Conservation (phyloP, 2,797 vertebrate genomes). For the Xenops minutus region DNA sequence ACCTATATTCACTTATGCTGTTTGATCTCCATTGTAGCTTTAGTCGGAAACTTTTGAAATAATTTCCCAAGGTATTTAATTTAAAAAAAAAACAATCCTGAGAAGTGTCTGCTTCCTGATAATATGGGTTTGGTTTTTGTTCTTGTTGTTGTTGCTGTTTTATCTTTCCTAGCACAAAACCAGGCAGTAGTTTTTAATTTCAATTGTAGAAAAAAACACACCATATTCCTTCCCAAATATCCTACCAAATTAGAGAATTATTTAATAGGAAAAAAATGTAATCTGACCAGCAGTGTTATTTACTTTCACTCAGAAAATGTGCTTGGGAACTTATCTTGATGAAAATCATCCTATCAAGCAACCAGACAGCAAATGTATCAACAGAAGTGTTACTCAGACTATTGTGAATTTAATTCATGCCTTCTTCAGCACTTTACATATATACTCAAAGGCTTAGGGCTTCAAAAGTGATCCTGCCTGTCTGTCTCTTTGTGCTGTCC, state of each 20-base stretch:
- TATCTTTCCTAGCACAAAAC: not conserved
- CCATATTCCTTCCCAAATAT: not conserved
- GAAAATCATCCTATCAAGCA: not conserved
- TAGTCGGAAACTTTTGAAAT: not conserved
- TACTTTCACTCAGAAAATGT: not conserved
- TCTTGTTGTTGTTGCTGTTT: not conserved
- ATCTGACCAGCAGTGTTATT: not conserved
- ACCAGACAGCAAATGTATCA: not conserved
- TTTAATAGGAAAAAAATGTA: not conserved
- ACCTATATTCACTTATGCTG: not conserved
- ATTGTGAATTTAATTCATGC: not conserved
- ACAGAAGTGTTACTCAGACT: not conserved
- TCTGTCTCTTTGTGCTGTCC: not conserved
- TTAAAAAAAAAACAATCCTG: not conserved
- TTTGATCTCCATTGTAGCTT: not conserved
- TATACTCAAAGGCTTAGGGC: not conserved
- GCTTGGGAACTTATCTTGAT: not conserved
- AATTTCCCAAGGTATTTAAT: not conserved
- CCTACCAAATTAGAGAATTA: not conserved
- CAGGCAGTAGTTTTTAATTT: not conserved
- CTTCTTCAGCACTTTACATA: not conserved
- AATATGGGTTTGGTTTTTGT: not conserved
- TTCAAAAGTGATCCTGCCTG: not conserved
- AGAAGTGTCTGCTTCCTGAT: not conserved
- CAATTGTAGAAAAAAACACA: rapidly evolving